A percentile compares a stretch with the other conserved stretches of the same genome.
Evolutionary conservation across 2,113 vertebrate species (phyloP).

Genomic region (Athene cunicularia): DNA sequence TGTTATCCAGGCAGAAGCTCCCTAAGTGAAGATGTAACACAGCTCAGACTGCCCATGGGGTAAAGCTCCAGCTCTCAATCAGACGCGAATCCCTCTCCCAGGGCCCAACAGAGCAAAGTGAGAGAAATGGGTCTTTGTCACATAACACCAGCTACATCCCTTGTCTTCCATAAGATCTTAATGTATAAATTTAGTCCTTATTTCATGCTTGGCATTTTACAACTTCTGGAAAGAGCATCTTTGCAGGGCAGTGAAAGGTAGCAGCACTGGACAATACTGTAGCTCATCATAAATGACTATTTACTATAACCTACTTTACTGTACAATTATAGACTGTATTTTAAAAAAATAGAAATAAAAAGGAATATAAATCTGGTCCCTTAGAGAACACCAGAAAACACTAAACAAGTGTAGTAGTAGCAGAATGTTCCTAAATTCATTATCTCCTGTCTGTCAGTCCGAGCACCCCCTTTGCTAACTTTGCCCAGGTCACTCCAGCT

Average conservation of each 20-base stretch:
- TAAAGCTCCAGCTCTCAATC: neutral
- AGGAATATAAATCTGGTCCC: neutral
- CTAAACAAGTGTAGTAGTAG: neutral
- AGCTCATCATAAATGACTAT: neutral
- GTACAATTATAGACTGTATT: neutral
- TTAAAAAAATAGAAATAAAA: neutral
- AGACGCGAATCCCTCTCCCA: neutral
- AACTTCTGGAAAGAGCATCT: neutral
- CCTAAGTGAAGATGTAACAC: neutral
- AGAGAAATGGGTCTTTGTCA: neutral
- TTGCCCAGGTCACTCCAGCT: neutral
- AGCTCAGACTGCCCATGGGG: neutral
- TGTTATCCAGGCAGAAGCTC: neutral
- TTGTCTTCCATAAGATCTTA: neutral
- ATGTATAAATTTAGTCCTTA: neutral
- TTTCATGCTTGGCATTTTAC: neutral
- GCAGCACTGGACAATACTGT: rapidly evolving
- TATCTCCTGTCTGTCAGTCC: neutral
- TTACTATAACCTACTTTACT: neutral
- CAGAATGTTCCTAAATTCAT: neutral
- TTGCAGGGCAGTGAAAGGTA: neutral
- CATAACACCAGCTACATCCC: neutral
- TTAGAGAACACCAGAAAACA: neutral
- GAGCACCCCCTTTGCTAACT: neutral
- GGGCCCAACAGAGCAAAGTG: neutral